Conservation (phyloP, 1,140 invertebrate species). For the Aricia agestis region DNA sequence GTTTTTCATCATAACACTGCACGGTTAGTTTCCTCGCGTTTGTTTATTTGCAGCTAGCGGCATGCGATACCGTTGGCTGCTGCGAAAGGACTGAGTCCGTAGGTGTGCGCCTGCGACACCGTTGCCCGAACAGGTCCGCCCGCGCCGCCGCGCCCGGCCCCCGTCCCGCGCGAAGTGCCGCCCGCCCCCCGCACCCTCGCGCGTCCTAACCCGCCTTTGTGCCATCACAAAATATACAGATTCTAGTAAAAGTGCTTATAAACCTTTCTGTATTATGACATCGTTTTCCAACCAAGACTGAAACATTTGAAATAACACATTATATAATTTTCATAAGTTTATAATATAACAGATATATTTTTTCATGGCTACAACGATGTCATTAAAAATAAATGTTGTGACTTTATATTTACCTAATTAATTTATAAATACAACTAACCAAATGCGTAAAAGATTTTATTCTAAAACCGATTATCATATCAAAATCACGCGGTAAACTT, state of each 20-base stretch:
- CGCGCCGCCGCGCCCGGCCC: slow-evolving; percentile 51
- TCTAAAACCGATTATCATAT: no score
- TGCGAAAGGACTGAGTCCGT: slow-evolving; percentile 66
- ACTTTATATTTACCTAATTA: no score
- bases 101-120: slow-evolving; percentile 65
- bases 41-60: slow-evolving; percentile 63
- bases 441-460: no score
- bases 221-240: slow-evolving; percentile 48
- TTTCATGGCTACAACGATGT: neutral
- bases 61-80: slow-evolving; percentile 71
- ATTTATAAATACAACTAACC: no score
- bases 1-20: slow-evolving; percentile 68
- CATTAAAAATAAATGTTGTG: neutral
- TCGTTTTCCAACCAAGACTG: slow-evolving; percentile 19
- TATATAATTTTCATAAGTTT: neutral
- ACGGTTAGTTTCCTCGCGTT: slow-evolving; percentile 63
- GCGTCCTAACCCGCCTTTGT: slow-evolving; percentile 31
- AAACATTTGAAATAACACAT: neutral
- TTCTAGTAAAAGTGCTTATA: slow-evolving; percentile 69
- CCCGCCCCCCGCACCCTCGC: slow-evolving; percentile 34
- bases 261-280: slow-evolving; percentile 30
- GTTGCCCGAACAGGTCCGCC: slow-evolving; percentile 74
- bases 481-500: neutral
- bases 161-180: slow-evolving; percentile 48
- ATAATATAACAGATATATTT: no score